Base-by-base conservation (phyloP, 1,140 invertebrate species). In the Cepaea nemoralis region DNA sequence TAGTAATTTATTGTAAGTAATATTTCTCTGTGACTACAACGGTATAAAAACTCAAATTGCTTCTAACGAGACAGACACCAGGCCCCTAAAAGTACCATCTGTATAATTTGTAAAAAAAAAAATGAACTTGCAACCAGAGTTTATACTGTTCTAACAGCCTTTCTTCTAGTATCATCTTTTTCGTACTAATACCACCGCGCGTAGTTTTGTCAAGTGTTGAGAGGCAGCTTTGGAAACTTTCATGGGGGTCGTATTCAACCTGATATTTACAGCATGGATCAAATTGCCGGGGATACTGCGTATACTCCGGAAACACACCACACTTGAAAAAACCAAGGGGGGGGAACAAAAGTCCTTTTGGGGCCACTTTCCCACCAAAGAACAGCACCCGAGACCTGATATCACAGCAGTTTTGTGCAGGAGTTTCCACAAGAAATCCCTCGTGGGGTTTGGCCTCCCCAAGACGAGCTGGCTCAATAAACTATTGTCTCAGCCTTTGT, bases 391-490 rank as follows among this genome's bases (percentile, higher is more conserved):
- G 81, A 96, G 88, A 78, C 96, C 97, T 81, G 94, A 94, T 69
- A 97, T 90, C 39, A 98, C 95, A 70, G 97, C 96, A 81, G 95
- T 95, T 93, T 97, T 97, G 91, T 98, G 96, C 87, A 98, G 93
- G 92, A 97, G 92, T 98, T 98, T 80, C 97, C 97, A 82, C 98
- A 95, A 83, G 94, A 93, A 87, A 99, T 98, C 97, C 97, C 98
- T 86, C 96, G 93, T 35, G 96, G 95, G n/a, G 97, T 98, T n/a
- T n/a, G 92, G 97, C 96, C 92, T 97, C 96, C 73, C 96, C 97
- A 74, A 99, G 92, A 85, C 95, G 94, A 50, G 94, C 94, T 59
- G 97, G 97, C 92, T 98, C 97, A 87, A 99, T 97, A 48, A n/a
- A 98, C 94, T 85, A 98, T 99, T 86, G 88, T 91, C 85, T 94